These are phyloP conservation scores for Synergus umbraculus DNA, from an alignment of 2,888 invertebrate genomes.

Conservation along the genomic window DNA sequence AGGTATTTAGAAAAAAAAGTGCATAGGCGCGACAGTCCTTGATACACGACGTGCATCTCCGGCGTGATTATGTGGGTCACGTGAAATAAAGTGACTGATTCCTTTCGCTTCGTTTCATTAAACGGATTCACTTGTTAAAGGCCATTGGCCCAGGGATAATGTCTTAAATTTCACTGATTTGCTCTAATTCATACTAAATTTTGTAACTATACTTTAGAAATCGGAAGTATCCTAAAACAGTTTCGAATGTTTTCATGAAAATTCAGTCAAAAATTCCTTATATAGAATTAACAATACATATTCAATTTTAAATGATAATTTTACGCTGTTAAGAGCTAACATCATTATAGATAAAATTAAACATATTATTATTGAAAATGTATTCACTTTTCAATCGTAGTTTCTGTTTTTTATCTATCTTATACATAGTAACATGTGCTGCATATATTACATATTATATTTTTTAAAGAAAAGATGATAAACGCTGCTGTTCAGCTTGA, in stretches of 20 bases:
- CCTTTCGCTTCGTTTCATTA: conserved; percentile 42
- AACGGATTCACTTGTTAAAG: conserved; percentile 8
- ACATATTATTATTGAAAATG: too few relatives aligned
- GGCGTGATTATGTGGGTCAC: conserved; percentile 56
- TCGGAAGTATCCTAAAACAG: background rate
- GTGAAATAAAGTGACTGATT: conserved; percentile 53
- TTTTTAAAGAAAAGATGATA: background rate
- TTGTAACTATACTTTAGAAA: background rate
- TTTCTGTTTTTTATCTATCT: background rate
- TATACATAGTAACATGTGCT: too few relatives aligned
- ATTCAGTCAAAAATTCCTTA: background rate
- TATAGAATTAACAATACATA: background rate
- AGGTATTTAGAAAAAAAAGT: conserved; percentile 48
- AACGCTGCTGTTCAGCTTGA: background rate
- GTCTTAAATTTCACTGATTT: background rate
- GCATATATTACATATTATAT: background rate
- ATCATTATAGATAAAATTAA: too few relatives aligned
- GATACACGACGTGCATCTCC: conserved; percentile 62
- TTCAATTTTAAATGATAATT: too few relatives aligned
- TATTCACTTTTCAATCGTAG: too few relatives aligned
- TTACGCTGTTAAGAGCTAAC: too few relatives aligned
- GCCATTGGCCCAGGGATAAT: conserved; percentile 35
- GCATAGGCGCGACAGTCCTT: conserved; percentile 61
- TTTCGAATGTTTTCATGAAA: background rate
- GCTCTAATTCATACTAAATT: background rate